Evolutionary conservation across 2,113 vertebrate genomes (phyloP).

Genomic region (Hemichromis elongatus): DNA sequence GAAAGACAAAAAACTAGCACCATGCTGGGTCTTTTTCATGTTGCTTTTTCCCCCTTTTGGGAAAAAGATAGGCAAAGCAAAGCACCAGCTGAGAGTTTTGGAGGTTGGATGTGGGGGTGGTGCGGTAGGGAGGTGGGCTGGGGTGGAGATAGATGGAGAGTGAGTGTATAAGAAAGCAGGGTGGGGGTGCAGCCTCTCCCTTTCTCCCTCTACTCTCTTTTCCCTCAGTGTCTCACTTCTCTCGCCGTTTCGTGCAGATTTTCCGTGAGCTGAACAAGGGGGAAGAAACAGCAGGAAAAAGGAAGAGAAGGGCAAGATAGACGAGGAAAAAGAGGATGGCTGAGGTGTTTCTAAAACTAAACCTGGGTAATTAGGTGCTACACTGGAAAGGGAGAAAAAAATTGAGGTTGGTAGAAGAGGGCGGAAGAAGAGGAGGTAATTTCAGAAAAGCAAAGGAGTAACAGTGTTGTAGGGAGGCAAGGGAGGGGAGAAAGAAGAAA

Average conservation of each 20-base stretch:
- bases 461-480: background rate
- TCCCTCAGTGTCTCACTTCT: conserved; percentile 27
- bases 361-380: background rate
- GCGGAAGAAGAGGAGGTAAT: background rate
- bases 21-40: background rate
- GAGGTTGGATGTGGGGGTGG: conserved; percentile 1
- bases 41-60: background rate
- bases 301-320: background rate
- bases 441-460: background rate
- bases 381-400: background rate
- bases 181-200: conserved; percentile 38
- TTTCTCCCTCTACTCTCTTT: conserved; percentile 3
- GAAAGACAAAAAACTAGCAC: background rate
- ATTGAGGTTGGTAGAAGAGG: background rate
- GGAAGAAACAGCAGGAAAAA: background rate
- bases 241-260: background rate
- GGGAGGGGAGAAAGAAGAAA: background rate
- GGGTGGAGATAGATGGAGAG: background rate
- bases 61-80: background rate
- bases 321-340: background rate
- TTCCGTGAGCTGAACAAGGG: background rate
- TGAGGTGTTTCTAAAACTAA: background rate
- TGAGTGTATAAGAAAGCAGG: background rate
- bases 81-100: conserved; percentile 13
- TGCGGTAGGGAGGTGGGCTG: background rate